Conservation (phyloP, 1,140 invertebrate species). For the Aphaenogaster floridana region DNA sequence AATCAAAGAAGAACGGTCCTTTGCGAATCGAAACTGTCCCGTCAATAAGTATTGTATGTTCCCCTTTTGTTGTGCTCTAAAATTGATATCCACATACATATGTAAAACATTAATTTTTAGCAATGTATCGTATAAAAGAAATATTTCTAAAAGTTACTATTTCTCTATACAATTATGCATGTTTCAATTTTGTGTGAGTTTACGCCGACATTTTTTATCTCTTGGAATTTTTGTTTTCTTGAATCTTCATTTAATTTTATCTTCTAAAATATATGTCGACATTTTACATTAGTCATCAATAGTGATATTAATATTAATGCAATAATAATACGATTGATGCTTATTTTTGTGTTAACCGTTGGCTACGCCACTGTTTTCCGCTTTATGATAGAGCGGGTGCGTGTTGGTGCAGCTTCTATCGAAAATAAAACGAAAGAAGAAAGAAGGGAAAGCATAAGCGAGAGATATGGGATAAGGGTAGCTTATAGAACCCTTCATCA, state of each 20-base stretch:
- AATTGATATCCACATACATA: neutral
- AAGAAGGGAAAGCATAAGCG: conserved; percentile 65
- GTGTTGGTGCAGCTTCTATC: conserved; percentile 32
- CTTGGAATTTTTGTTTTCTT: neutral
- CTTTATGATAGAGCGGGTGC: conserved; percentile 21
- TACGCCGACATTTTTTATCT: neutral
- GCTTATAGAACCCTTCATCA: conserved; percentile 87
- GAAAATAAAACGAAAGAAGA: conserved; percentile 56
- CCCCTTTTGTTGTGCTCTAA: neutral
- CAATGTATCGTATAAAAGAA: neutral
- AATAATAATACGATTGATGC: conserved; percentile 12
- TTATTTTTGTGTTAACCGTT: neutral
- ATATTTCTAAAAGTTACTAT: neutral
- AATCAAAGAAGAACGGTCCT: neutral
- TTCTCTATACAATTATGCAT: neutral
- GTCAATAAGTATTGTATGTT: neutral
- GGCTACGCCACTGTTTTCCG: conserved; percentile 57
- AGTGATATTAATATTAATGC: neutral
- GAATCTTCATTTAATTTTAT: neutral
- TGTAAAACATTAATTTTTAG: neutral
- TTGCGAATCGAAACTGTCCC: neutral
- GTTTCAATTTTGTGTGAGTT: neutral
- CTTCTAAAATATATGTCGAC: neutral
- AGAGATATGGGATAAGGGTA: conserved; percentile 64
- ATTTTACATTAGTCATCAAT: neutral